Evolutionary conservation across 2,797 vertebrate genomes (phyloP).

Genomic region (Sebastiscus tertius): DNA sequence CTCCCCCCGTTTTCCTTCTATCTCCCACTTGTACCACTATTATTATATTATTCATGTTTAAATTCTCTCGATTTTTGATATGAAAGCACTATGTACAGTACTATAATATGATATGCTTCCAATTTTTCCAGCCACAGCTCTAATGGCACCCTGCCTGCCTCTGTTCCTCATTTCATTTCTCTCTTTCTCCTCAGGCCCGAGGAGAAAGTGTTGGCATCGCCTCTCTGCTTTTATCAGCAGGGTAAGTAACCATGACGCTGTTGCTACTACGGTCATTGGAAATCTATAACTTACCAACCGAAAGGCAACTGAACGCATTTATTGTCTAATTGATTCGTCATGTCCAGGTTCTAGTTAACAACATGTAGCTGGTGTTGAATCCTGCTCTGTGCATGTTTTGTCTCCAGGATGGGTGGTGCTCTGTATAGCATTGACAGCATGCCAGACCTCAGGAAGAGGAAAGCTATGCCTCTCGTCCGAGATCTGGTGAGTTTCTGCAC

Average conservation of each 20-base stretch:
- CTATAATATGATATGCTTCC: not conserved
- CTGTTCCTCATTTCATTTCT: conserved; percentile 26
- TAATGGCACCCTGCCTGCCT: not conserved
- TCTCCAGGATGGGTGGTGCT: conserved; percentile 93
- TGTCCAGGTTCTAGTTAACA: conserved; percentile 9
- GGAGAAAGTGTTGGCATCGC: conserved; percentile 91
- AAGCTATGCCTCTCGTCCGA: conserved; percentile 96
- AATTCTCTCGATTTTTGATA: not conserved
- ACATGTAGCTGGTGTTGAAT: not conserved
- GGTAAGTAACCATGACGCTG: conserved; percentile 82
- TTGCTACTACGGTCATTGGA: conserved; percentile 11
- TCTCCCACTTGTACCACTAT: not conserved
- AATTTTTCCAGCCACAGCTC: not conserved
- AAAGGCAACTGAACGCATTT: conserved; percentile 5
- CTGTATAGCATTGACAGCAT: conserved; percentile 99
- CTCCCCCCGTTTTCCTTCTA: not conserved
- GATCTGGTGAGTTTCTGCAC: conserved; percentile 92
- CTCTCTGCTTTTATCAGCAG: conserved; percentile 95
- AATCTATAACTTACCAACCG: conserved; percentile 35
- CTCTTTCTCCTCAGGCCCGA: conserved; percentile 83
- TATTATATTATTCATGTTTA: conserved; percentile 14
- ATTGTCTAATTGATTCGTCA: conserved; percentile 16
- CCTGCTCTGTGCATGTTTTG: conserved; percentile 30
- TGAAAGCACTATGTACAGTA: not conserved
- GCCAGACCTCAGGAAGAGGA: conserved; percentile 98